Evolutionary conservation across 2,797 vertebrate species (phyloP).

Genomic region (Malurus splendens): DNA sequence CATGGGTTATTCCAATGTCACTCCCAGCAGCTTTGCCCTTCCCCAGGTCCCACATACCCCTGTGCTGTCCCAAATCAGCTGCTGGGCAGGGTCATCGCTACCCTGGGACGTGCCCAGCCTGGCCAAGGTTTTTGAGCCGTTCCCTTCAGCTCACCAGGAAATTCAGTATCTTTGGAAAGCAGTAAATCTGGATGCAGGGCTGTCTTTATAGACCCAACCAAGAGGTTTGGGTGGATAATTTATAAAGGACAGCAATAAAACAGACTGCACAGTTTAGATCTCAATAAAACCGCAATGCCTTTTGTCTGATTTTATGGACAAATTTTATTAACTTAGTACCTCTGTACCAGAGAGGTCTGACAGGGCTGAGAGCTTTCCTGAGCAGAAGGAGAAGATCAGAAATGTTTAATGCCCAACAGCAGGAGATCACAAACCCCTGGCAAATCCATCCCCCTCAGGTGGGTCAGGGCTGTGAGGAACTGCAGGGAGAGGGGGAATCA

Average conservation of each 20-base stretch:
- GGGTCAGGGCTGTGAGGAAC: not conserved
- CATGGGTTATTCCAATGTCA: not conserved
- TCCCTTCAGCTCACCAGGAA: not conserved
- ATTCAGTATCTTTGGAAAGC: not conserved
- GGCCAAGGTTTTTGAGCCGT: not conserved
- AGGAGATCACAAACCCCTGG: not conserved
- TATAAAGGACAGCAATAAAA: not conserved
- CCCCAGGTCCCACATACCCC: too few relatives aligned
- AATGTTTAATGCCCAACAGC: rapidly evolving
- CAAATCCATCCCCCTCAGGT: rapidly evolving
- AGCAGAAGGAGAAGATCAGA: not conserved
- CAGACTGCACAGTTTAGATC: not conserved
- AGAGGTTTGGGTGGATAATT: not conserved
- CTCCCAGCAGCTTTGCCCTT: not conserved
- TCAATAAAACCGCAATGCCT: not conserved
- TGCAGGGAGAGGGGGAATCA: not conserved
- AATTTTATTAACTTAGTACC: not conserved
- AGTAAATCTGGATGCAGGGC: not conserved
- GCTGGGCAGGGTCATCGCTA: not conserved
- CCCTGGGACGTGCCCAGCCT: not conserved
- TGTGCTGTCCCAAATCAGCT: rapidly evolving
- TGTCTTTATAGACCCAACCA: not conserved
- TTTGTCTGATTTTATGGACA: conserved; percentile 19
- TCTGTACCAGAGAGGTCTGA: not conserved
- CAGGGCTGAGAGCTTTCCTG: not conserved